Conservation (phyloP, 2,113 vertebrate species). For the Lucifuga dentata region DNA sequence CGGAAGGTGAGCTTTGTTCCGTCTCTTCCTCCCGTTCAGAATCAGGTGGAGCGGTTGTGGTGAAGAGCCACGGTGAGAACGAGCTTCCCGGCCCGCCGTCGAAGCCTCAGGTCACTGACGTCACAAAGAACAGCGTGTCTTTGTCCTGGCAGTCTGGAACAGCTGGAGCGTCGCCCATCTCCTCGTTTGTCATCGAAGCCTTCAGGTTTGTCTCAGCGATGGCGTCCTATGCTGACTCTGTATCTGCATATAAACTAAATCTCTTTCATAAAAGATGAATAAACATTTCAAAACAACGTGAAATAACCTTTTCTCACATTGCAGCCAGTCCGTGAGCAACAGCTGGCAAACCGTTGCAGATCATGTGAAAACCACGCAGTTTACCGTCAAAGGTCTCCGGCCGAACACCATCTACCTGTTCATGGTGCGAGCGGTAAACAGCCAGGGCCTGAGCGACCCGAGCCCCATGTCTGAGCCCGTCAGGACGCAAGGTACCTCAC, state of each 20-base stretch:
- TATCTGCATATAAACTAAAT: too few species aligned
- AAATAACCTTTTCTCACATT: constrained; percentile 21
- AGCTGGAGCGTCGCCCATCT: constrained; percentile 87
- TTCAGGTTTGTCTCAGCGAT: constrained; percentile 88
- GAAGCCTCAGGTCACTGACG: constrained; percentile 98
- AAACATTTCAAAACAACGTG: background rate
- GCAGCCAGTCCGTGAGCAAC: constrained; percentile 97
- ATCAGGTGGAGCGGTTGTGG: constrained; percentile 84
- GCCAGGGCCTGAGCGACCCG: constrained; percentile 96
- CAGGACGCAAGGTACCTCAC: constrained; percentile 92
- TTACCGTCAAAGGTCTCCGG: constrained; percentile 90
- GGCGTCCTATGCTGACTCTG: background rate
- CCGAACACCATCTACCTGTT: constrained; percentile 99
- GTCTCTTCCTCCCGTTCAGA: constrained; percentile 79
- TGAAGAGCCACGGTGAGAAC: constrained; percentile 89
- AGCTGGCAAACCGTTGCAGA: constrained; percentile 99
- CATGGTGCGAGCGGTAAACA: constrained; percentile 96
- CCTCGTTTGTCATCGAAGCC: constrained; percentile 96
- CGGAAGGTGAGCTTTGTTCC: background rate
- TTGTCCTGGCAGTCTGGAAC: constrained; percentile 94
- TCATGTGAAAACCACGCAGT: constrained; percentile 92
- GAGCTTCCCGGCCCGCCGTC: constrained; percentile 95
- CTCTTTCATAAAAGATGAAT: background rate
- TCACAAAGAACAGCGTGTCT: constrained; percentile 97
- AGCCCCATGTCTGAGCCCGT: constrained; percentile 97